Evolutionary conservation across 2,888 invertebrate genomes (phyloP), one percentile per base, ranked within the genome.

Genomic region (Nomada goodeniana): DNA sequence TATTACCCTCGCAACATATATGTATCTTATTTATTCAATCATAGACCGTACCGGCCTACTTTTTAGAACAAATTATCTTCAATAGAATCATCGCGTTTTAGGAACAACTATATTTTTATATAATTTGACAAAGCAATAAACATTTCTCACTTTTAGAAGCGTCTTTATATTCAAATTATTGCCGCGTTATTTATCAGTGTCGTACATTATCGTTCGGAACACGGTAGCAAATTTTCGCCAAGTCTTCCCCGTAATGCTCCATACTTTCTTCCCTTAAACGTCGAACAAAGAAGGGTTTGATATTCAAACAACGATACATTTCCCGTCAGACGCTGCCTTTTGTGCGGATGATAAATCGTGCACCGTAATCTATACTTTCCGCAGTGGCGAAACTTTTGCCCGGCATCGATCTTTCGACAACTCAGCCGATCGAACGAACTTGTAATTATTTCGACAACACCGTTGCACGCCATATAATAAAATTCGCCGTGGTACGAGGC

Each of bases 301-400:
- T 67, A 80, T 80, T 68, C 63, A 64, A 63, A 80, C 52, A 63
- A 53, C 63, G 72, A 80, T 72, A 72, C 63, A 59, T 68, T 80
- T 44, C 10, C 57, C 68, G 63, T 55, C 74, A 64, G 64, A 74
- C 47, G 50, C 52, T 13, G 15, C 50, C 64, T 20, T 63, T 77
- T 68, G 52, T 68, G 52, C 44, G 63, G 72, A 72, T 77, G 80
- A 80, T 77, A 50, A 61, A 80, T 80, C 63, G 63, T 26, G 29
- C 11, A 15, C 50, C 67, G 57, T 63, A 36, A 77, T 71, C 57
- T 77, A 55, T 55, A 53, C 71, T 26, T 47, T 11, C 23, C 55
- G 15, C 36, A 42, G n/a, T n/a, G n/a, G 13, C 10, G 61, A 63
- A 80, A 80, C 26, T 80, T 80, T 68, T 44, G 53, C 57, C 44